Evolutionary conservation across 64 coral and sea anemone species (phyloP).

Genomic region (Actinia tenebrosa): DNA sequence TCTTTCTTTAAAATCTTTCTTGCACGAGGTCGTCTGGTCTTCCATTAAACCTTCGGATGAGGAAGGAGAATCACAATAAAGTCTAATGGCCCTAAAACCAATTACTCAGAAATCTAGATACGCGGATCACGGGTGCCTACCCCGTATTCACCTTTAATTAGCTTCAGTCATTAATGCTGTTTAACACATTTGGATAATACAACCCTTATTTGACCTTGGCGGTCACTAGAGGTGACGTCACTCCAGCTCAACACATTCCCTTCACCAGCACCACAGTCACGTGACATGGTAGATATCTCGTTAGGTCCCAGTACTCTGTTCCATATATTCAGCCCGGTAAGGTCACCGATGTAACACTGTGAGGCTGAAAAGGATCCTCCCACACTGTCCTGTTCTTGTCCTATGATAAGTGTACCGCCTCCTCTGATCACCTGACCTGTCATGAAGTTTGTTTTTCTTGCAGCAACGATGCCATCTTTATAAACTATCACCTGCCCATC

Average conservation of each 20-base stretch:
- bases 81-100: too few species aligned
- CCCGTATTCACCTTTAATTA: too few species aligned
- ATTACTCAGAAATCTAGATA: too few species aligned
- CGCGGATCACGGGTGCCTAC: too few species aligned
- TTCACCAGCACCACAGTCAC: background rate
- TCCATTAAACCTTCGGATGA: too few species aligned
- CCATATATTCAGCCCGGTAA: slow-evolving; percentile 34
- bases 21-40: too few species aligned
- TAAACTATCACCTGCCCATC: background rate
- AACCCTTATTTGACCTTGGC: background rate
- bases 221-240: background rate
- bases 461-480: slow-evolving; percentile 24
- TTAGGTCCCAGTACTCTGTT: slow-evolving; percentile 21
- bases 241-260: slow-evolving; percentile 8
- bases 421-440: background rate
- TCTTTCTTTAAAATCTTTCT: too few species aligned
- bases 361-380: background rate
- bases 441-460: background rate
- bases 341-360: slow-evolving; percentile 32
- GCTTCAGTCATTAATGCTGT: too few species aligned
- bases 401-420: slow-evolving; percentile 15
- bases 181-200: background rate
- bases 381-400: slow-evolving; percentile 29
- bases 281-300: slow-evolving; percentile 20
- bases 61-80: too few species aligned